Evolutionary conservation across 2,888 invertebrate genomes (phyloP).

Genomic region (Cephonodes hylas): DNA sequence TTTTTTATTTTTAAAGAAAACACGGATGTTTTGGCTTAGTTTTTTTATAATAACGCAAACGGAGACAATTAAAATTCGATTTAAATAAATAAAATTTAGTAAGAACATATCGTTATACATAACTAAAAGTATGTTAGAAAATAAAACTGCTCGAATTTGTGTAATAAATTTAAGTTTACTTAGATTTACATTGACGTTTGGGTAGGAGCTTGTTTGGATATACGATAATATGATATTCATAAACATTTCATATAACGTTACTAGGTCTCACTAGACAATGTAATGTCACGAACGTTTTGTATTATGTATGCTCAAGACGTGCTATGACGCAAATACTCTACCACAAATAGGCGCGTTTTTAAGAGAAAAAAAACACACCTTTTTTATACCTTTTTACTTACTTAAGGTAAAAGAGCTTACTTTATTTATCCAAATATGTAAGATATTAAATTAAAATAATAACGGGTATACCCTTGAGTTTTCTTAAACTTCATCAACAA

Average conservation of each 20-base stretch:
- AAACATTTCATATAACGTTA: neutral
- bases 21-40: neutral
- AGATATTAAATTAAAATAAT: no score
- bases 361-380: neutral
- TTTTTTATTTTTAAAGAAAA: no score
- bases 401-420: no score
- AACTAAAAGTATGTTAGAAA: neutral
- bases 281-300: neutral
- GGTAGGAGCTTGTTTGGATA: neutral
- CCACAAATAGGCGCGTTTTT: neutral
- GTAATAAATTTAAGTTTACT: neutral
- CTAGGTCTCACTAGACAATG: neutral
- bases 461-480: no score
- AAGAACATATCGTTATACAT: no score
- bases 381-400: neutral
- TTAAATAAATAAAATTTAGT: no score
- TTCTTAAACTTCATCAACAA: no score
- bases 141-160: neutral
- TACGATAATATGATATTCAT: neutral
- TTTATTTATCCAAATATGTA: no score
- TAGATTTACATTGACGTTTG: neutral
- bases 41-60: no score
- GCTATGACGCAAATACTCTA: neutral
- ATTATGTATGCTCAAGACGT: neutral
- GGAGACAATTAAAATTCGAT: no score